Base-by-base conservation (phyloP, 2,797 vertebrate species). In the Enteromius viviparus region DNA sequence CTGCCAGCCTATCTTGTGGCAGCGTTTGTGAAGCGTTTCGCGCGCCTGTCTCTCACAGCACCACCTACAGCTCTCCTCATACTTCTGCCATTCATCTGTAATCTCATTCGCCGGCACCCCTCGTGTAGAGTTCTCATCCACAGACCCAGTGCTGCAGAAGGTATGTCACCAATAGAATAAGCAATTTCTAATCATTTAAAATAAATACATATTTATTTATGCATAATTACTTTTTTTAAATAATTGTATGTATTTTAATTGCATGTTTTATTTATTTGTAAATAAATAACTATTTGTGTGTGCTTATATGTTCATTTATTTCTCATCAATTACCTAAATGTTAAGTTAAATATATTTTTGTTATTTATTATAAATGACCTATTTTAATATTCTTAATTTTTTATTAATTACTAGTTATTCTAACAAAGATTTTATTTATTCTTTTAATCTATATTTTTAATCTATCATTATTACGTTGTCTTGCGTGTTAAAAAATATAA, bases 1-100 rank as follows among this genome's bases (percentile, higher is more conserved):
- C 88, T 99, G 83, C 98, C 98, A 0, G 94, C 96, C 0, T 99
- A 99, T 87, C 92, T 99, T 29, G 96, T 99, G 87, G 97, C 97
- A 0, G 98, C 97, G 0, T 99, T 99, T 37, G 94, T 95, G 85
- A 99, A 99, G 90, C 96, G 98, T 0, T 92, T 99, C 64, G 88
- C 97, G 8, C 96, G 96, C 0, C 89, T 99, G 89, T 93, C 97
- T 0, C 95, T 99, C 69, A 96, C 95, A 0, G 97, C 98, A 0
- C 97, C 98, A 0, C 96, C 98, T 0, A 94, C 97, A 37, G 95
- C 94, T 15, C 93, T 98, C 0, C 95, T 99, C 66, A 94, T 98
- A 83, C 88, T 96, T 78, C 92, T 99, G 79, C 97, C 98, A 21
- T 97, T 99, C 89, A 93, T 99, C 91, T 97, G 95, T 82, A 99